phyloP scores from a whole-genome alignment of 2,888 invertebrate genomes.

The Auanema freiburgensis region DNA sequence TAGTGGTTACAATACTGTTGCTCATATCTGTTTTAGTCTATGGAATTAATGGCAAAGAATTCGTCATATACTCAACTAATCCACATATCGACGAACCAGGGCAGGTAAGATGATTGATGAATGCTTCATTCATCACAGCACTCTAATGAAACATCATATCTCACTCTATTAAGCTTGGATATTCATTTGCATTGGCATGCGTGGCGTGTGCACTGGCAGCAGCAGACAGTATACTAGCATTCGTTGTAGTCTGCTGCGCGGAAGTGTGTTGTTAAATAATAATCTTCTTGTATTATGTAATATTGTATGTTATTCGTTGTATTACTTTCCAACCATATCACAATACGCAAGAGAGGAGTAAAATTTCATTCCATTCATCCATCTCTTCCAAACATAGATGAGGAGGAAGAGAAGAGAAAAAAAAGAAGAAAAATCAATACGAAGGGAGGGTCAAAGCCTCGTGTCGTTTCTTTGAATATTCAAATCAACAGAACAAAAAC shows the following conservation, averaged over 20 bases:
- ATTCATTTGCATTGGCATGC: constrained; percentile 44
- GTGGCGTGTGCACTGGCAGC: constrained; percentile 36
- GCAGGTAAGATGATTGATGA: constrained; percentile 6
- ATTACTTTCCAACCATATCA: too few relatives aligned
- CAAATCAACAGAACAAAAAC: too few relatives aligned
- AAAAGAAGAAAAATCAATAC: too few relatives aligned
- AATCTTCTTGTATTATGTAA: neutral
- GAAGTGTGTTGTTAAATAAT: constrained; percentile 37
- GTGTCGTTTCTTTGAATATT: too few relatives aligned
- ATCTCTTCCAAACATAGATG: neutral
- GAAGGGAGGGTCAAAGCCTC: too few relatives aligned
- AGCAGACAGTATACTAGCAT: constrained; percentile 35
- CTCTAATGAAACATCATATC: too few relatives aligned
- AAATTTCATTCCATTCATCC: neutral
- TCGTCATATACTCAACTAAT: constrained; percentile 13
- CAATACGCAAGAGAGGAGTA: neutral
- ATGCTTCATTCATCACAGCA: too few relatives aligned
- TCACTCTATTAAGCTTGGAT: constrained; percentile 34
- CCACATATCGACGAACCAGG: neutral
- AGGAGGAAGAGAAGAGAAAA: too few relatives aligned
- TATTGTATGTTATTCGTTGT: too few relatives aligned
- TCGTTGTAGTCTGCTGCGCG: constrained; percentile 35
- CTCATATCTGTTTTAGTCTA: constrained; percentile 18
- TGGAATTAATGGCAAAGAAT: constrained; percentile 21
- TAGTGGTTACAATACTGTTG: constrained; percentile 12